Evolutionary conservation across 2,797 vertebrate species (phyloP).

Genomic region (Fratercula arctica): DNA sequence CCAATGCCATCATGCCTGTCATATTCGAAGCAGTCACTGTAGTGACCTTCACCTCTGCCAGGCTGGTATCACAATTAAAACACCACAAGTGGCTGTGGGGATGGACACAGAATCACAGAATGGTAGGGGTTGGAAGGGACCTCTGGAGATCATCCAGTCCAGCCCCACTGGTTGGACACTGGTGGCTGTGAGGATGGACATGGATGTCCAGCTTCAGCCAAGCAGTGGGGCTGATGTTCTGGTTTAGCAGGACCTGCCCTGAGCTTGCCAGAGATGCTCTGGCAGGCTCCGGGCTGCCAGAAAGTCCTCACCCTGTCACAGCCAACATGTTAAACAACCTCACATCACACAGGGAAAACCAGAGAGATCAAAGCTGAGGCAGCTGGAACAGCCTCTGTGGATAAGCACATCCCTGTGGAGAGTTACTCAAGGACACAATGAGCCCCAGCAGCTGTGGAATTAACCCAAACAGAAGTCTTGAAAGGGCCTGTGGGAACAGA

Average conservation of each 20-base stretch:
- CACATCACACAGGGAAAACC: background rate
- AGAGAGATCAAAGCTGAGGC: background rate
- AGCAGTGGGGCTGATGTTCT: background rate
- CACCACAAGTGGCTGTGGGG: background rate
- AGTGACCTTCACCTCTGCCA: background rate
- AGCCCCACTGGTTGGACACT: too few species aligned
- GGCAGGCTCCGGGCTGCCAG: background rate
- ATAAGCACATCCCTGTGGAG: background rate
- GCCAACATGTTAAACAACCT: background rate
- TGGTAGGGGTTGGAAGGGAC: too few species aligned
- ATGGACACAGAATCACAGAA: background rate
- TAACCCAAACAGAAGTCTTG: background rate
- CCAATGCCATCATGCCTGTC: background rate
- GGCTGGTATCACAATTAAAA: background rate
- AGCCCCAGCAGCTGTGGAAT: background rate
- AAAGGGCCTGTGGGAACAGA: background rate
- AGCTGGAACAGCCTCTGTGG: background rate
- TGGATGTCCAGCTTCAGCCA: background rate
- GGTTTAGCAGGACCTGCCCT: background rate
- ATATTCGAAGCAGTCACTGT: background rate
- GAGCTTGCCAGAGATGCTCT: background rate
- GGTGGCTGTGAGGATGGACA: background rate
- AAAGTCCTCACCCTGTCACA: background rate
- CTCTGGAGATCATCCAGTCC: too few species aligned
- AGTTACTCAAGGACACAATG: background rate